phyloP scores from a whole-genome alignment of 2,113 vertebrate genomes.

The Sclerurus mexicanus region DNA sequence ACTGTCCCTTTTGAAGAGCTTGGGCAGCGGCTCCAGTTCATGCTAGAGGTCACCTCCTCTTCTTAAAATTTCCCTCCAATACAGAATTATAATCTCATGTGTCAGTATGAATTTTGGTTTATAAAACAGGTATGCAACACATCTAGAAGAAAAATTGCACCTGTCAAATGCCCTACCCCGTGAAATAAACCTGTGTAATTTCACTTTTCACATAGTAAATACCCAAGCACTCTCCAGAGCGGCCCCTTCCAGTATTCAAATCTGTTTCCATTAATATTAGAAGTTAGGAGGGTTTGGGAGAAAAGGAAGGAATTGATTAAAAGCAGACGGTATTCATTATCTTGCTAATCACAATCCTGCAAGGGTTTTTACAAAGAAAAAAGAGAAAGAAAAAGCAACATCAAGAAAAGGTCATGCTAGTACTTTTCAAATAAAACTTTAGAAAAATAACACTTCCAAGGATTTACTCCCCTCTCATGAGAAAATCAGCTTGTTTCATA shows the following conservation, averaged over 20 bases:
- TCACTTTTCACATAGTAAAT: slow-evolving; percentile 85
- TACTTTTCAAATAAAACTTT: slow-evolving; percentile 71
- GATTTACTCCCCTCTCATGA: slow-evolving; percentile 43
- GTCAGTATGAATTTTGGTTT: slow-evolving; percentile 70
- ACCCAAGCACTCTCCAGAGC: slow-evolving; percentile 74
- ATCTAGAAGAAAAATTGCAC: slow-evolving; percentile 80
- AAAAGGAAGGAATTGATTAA: slow-evolving; percentile 80
- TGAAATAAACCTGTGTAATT: slow-evolving; percentile 77
- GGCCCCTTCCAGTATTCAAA: slow-evolving; percentile 75
- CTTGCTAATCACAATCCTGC: slow-evolving; percentile 75
- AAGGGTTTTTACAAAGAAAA: slow-evolving; percentile 50
- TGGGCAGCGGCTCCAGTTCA: not conserved
- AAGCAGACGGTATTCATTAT: slow-evolving; percentile 80
- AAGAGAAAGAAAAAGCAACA: slow-evolving; percentile 48
- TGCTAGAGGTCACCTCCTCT: not conserved
- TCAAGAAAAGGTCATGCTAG: slow-evolving; percentile 66
- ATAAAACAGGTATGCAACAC: slow-evolving; percentile 76
- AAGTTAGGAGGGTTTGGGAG: slow-evolving; percentile 74
- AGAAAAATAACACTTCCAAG: slow-evolving; percentile 56
- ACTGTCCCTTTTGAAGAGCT: not conserved
- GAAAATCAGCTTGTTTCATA: slow-evolving; percentile 57
- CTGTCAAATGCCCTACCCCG: slow-evolving; percentile 76
- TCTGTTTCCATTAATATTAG: slow-evolving; percentile 81
- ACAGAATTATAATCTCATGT: slow-evolving; percentile 60
- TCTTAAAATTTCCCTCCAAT: slow-evolving; percentile 29